Base-by-base conservation (phyloP, 37 sponge, comb jelly and placozoan genomes). In the Ephydatia muelleri region DNA sequence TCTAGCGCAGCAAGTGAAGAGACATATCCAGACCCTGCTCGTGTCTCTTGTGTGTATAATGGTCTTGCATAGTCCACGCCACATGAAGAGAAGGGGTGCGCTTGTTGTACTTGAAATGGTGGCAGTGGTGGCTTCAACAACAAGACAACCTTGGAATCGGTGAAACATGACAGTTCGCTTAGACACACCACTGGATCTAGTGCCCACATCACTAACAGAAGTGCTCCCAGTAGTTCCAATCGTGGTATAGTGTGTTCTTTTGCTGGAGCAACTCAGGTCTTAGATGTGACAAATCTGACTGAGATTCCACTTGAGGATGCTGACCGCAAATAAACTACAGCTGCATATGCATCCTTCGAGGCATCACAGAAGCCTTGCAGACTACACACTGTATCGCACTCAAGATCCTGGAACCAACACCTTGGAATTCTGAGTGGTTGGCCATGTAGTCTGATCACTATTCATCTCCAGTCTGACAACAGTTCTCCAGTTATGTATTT, bases 141-240 rank as follows among this genome's bases (percentile, higher is more conserved):
- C 38, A 76, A 76, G 38, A n/a, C 32, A 39, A 76, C 77, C 4
- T 38, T 76, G 35, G 77, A 76, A 34, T 76, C 77, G 23, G 77
- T 76, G 77, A 39, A 76, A 76, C 77, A 76, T 30, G 36, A 39
- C 13, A 23, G 36, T 38, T 38, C 23, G 27, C 23, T 40, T 28
- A 35, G 9, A 76, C 27, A 6, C 34, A 76, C 27, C 77, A 39
- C 35, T 39, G 77, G 38, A 25, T 75, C 32, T 37, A 75, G 76
- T 25, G 76, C 77, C 23, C 22, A 26, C 77, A 28, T 39, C 36
- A 40, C 32, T 23, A 76, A 76, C 77, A 76, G 39, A 28, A 76
- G 16, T 38, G 77, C 77, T 13, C 25, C 34, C 23, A 76, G 36
- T 38, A 76, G 38, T 76, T 38, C 77, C 27, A 76, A 38, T 34